Conservation (phyloP, 2,888 invertebrate species). For the Cataglyphis livida region DNA sequence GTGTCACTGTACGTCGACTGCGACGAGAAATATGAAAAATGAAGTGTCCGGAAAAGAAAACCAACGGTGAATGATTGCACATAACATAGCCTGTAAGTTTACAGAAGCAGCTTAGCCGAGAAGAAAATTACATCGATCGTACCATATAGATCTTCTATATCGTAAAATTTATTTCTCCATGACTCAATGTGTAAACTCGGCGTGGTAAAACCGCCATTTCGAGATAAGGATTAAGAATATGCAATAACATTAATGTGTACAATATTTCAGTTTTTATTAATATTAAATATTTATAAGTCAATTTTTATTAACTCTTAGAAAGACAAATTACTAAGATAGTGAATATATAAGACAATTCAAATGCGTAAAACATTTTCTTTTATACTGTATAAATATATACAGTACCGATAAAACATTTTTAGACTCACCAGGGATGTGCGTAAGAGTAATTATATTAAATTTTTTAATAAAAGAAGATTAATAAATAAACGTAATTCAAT, state of each 20-base stretch:
- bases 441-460: too few species aligned
- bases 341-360: not conserved
- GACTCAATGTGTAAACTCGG: slow-evolving; percentile 27
- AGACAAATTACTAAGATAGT: not conserved
- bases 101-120: slow-evolving; percentile 48
- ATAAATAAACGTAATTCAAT: too few species aligned
- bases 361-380: not conserved
- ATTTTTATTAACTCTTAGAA: not conserved
- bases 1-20: slow-evolving; percentile 56
- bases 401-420: too few species aligned
- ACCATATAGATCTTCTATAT: not conserved
- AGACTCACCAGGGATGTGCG: too few species aligned
- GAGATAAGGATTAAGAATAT: slow-evolving; percentile 22
- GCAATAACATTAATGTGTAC: too few species aligned
- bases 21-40: slow-evolving; percentile 60
- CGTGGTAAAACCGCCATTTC: not conserved
- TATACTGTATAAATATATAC: not conserved
- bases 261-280: slow-evolving; percentile 9
- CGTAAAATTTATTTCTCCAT: slow-evolving; percentile 40
- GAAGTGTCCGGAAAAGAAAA: slow-evolving; percentile 63
- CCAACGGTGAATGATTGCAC: slow-evolving; percentile 54
- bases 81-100: slow-evolving; percentile 53
- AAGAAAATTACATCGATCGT: slow-evolving; percentile 52
- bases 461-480: too few species aligned
- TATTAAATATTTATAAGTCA: too few species aligned